A percentile compares a stretch with the other conserved stretches of the same genome.
phyloP scores from a whole-genome alignment of 2,888 invertebrate species.

The Euplagia quadripunctaria region DNA sequence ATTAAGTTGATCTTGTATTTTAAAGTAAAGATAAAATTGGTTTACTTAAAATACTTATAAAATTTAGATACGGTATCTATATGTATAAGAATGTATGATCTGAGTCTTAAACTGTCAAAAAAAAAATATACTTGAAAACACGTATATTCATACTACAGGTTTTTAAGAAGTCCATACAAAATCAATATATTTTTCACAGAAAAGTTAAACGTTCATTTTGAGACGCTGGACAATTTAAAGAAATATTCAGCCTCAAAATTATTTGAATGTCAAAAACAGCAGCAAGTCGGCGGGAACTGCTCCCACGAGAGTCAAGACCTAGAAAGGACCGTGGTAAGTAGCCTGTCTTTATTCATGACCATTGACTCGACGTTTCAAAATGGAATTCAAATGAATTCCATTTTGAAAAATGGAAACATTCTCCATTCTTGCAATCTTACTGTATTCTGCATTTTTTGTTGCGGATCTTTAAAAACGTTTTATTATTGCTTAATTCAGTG shows the following conservation, averaged over 20 bases:
- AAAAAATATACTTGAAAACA: too few relatives aligned
- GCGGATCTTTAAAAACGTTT: not conserved
- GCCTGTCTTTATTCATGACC: not conserved
- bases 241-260: slow-evolving; percentile 84
- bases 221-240: slow-evolving; percentile 82
- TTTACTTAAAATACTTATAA: too few relatives aligned
- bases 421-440: not conserved
- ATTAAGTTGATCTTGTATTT: too few relatives aligned
- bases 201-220: slow-evolving; percentile 84
- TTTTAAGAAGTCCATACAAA: too few relatives aligned
- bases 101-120: too few relatives aligned
- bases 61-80: too few relatives aligned
- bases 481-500: not conserved
- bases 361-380: not conserved
- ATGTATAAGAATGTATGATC: too few relatives aligned
- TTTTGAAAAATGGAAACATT: too few relatives aligned
- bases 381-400: too few relatives aligned
- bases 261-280: slow-evolving; percentile 84
- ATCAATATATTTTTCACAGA: slow-evolving; percentile 59
- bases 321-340: slow-evolving; percentile 81
- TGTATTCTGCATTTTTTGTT: not conserved
- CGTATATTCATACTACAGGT: too few relatives aligned
- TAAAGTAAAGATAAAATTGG: too few relatives aligned
- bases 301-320: slow-evolving; percentile 85
- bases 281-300: slow-evolving; percentile 84